Percentiles rank a stretch among this genome's conserved stretches.
Evolutionary conservation across 2,113 vertebrate genomes (phyloP).

Genomic region (Ciconia maguari): DNA sequence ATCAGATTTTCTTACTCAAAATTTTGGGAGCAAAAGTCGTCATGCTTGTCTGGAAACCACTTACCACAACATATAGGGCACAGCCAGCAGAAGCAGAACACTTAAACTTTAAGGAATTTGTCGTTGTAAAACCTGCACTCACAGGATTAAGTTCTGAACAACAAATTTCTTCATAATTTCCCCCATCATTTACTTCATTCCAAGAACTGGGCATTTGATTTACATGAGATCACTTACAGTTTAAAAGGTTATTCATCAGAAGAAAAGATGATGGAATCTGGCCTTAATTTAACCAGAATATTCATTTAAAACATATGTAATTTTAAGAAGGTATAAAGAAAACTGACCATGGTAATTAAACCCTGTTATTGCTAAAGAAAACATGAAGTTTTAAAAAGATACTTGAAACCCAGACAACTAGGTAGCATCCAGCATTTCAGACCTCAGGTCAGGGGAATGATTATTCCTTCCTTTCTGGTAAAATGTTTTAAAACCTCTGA

Average conservation of each 20-base stretch:
- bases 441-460: not conserved
- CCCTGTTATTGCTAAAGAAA: not conserved
- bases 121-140: not conserved
- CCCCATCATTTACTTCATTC: not conserved
- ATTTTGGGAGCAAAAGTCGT: not conserved
- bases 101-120: not conserved
- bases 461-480: slow-evolving; percentile 3
- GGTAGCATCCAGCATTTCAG: not conserved
- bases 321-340: not conserved
- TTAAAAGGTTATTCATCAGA: not conserved
- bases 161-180: not conserved
- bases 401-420: not conserved
- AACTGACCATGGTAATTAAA: not conserved
- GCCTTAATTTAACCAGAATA: not conserved
- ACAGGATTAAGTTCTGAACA: not conserved
- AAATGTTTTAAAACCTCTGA: slow-evolving; percentile 1
- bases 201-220: not conserved
- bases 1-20: not conserved
- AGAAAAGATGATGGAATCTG: not conserved
- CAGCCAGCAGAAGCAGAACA: not conserved
- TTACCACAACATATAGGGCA: not conserved
- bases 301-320: not conserved
- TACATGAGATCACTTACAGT: not conserved
- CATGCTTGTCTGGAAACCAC: not conserved
- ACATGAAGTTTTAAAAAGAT: not conserved